Percentiles rank a stretch among this genome's conserved stretches.
Conservation (phyloP, 2,888 invertebrate genomes). For the Hydrotaea cyrtoneurina region DNA sequence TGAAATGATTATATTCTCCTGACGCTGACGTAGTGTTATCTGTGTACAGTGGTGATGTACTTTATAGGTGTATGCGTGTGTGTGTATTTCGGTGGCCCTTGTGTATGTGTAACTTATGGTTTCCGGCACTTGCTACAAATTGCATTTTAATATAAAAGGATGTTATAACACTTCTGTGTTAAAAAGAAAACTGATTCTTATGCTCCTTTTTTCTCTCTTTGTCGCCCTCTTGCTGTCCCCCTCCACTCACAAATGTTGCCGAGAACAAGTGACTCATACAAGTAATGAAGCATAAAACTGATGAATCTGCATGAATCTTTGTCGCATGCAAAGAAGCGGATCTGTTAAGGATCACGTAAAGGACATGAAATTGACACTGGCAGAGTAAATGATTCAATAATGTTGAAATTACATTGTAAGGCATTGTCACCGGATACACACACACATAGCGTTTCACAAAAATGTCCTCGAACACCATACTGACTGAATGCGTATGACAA, state of each 20-base stretch:
- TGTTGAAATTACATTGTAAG: constrained; percentile 4
- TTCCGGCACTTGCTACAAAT: constrained; percentile 66
- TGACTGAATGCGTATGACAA: too few species aligned
- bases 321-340: neutral
- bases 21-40: neutral
- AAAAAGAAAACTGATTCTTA: constrained; percentile 53
- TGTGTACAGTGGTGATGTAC: constrained; percentile 42
- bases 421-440: too few species aligned
- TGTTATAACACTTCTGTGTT: constrained; percentile 55
- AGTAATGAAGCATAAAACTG: constrained; percentile 24
- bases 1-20: constrained; percentile 39
- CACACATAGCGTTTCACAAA: too few species aligned
- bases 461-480: too few species aligned
- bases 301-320: constrained; percentile 15
- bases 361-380: constrained; percentile 5
- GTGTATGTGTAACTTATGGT: constrained; percentile 61
- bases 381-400: constrained; percentile 19
- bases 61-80: neutral
- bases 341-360: constrained; percentile 8
- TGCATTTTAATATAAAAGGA: constrained; percentile 63
- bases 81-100: constrained; percentile 11
- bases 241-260: neutral
- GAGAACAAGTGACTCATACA: neutral
- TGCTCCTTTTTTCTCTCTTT: neutral
- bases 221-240: neutral